These are phyloP conservation scores for Gastrophysa polygoni DNA, from an alignment of 2,888 invertebrate species.

Conservation along the genomic window DNA sequence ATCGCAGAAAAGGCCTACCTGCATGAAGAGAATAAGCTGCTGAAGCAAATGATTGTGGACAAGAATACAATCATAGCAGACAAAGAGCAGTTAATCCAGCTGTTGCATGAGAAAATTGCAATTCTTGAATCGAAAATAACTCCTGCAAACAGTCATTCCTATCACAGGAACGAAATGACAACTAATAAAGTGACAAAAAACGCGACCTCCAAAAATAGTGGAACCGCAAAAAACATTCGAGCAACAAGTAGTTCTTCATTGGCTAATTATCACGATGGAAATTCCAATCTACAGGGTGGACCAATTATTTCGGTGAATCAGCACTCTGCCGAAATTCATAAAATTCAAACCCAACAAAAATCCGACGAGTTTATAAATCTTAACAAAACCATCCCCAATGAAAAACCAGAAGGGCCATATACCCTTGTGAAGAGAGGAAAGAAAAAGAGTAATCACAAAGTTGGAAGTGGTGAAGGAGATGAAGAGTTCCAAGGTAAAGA, in stretches of 20 bases:
- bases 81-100: too few relatives aligned
- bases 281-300: too few relatives aligned
- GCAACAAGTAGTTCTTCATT: not conserved
- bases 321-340: not conserved
- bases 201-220: not conserved
- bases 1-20: not conserved
- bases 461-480: too few relatives aligned
- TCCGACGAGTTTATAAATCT: not conserved
- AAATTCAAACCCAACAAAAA: not conserved
- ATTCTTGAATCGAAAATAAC: not conserved
- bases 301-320: not conserved
- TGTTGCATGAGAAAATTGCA: too few relatives aligned
- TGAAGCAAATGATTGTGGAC: not conserved
- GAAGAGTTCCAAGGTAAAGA: too few relatives aligned
- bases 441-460: not conserved
- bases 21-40: slow-evolving; percentile 8
- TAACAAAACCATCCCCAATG: too few relatives aligned
- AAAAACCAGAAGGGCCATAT: not conserved
- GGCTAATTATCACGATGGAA: too few relatives aligned
- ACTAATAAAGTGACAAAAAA: not conserved
- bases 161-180: not conserved
- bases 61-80: slow-evolving; percentile 8
- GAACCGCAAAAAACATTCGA: not conserved
- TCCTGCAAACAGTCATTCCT: not conserved
- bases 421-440: not conserved